Evolutionary conservation across 1,140 invertebrate species (phyloP), one percentile per base, ranked within the genome.

Genomic region (Hyles euphorbiae): DNA sequence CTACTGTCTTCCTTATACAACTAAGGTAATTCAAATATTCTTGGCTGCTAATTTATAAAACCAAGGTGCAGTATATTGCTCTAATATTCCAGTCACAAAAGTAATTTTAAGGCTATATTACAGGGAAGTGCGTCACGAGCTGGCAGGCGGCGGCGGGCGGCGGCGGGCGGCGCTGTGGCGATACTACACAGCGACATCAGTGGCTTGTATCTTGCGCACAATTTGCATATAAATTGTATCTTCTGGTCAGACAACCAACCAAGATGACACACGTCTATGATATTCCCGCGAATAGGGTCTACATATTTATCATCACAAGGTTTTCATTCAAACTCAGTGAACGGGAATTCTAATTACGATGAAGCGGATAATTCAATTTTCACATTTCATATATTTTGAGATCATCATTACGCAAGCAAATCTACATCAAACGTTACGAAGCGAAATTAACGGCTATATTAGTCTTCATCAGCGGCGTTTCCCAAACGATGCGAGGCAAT

Each of bases 201-300:
- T 75, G 78, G 74, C 83, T 82, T 83, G 83, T 86, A 85, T 86
- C 85, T 86, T 85, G 72, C 75, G 70, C 76, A 68, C 69, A 76
- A 88, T 88, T 88, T 83, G 82, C 83, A 85, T 88, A 87, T 88
- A 88, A 85, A 88, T 88, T 87, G 82, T 87, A 76, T 88, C 85
- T 87, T 86, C 78, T 81, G 80, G 76, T 83, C 83, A 81, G 75
- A 79, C 70, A 72, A 65, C 68, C 76, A 60, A 68, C 70, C 76
- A 87, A 87, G 83, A 85, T 76, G 81, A 83, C 81, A 83, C 76
- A 72, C 81, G 79, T 83, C 77, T 71, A 59, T 69, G 70, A 73
- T 72, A 69, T 74, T 66, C 62, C 66, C 63, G 59, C 63, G 43
- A 70, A 66, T 32, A 22, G 5, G 40, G 9, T 22, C 47, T 11